A percentile compares a stretch with the other conserved stretches of the same genome.
These are phyloP conservation scores for Ursus arctos DNA, from an alignment of 2,113 vertebrate genomes.

Conservation along the genomic window DNA sequence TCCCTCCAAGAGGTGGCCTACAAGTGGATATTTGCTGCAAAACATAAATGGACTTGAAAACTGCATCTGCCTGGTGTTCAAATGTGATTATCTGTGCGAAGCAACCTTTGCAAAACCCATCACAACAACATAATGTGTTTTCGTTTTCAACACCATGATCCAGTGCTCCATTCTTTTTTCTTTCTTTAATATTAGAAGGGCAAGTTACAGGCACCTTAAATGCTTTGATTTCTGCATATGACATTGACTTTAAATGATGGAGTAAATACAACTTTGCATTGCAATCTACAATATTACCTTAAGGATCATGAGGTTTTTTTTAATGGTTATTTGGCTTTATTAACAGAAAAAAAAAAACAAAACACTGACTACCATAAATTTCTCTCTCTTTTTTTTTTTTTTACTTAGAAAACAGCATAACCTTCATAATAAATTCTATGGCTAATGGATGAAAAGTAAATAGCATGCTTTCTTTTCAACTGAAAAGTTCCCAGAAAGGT, in stretches of 20 bases:
- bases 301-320: conserved; percentile 8
- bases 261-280: conserved; percentile 46
- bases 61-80: not conserved
- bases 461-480: conserved; percentile 75
- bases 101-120: not conserved
- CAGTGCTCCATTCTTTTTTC: not conserved
- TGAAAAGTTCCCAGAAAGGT: conserved; percentile 47
- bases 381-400: conserved; percentile 37
- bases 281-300: conserved; percentile 54
- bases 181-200: not conserved
- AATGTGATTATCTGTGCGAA: not conserved
- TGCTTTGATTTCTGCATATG: not conserved
- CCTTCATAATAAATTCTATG: conserved; percentile 68
- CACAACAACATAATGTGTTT: conserved; percentile 7
- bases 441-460: conserved; percentile 65
- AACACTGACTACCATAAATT: conserved; percentile 75
- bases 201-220: not conserved
- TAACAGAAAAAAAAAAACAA: conserved; percentile 77
- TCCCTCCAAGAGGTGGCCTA: not conserved
- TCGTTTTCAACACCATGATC: not conserved
- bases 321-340: conserved; percentile 76
- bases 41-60: not conserved
- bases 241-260: conserved; percentile 14
- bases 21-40: not conserved
- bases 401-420: conserved; percentile 75